phyloP scores from a whole-genome alignment of 1,140 invertebrate genomes.

The Notospermus geniculatus region DNA sequence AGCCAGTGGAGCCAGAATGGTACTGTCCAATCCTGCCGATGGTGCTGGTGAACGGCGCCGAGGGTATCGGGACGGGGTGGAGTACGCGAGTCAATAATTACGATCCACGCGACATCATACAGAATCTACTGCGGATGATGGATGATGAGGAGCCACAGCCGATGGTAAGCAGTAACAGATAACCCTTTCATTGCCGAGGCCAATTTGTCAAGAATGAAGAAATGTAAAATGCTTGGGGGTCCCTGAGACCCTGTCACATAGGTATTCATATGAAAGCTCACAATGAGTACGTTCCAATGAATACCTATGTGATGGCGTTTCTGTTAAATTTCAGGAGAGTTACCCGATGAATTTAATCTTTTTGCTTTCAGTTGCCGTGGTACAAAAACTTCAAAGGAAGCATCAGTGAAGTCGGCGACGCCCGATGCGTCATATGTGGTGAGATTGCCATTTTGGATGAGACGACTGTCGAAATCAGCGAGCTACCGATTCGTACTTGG shows the following conservation, averaged over 20 bases:
- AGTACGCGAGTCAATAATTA: constrained; percentile 97
- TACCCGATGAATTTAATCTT: no score
- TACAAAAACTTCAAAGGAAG: constrained; percentile 91
- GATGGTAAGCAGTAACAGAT: constrained; percentile 62
- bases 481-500: constrained; percentile 91
- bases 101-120: constrained; percentile 88
- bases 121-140: constrained; percentile 81
- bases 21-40: constrained; percentile 97
- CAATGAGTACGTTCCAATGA: no score
- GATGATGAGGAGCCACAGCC: constrained; percentile 72
- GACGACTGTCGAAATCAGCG: constrained; percentile 92
- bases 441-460: constrained; percentile 79
- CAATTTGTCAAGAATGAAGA: no score
- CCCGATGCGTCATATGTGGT: constrained; percentile 72
- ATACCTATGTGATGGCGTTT: no score
- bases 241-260: no score
- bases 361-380: constrained; percentile 69
- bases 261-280: no score
- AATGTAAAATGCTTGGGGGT: no score
- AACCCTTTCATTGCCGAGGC: no score
- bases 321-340: no score
- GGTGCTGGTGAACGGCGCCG: constrained; percentile 94
- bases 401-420: constrained; percentile 71
- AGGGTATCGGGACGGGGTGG: constrained; percentile 99
- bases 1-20: constrained; percentile 81